Evolutionary conservation across 2,797 vertebrate species (phyloP).

Genomic region (Gymnocypris eckloni): DNA sequence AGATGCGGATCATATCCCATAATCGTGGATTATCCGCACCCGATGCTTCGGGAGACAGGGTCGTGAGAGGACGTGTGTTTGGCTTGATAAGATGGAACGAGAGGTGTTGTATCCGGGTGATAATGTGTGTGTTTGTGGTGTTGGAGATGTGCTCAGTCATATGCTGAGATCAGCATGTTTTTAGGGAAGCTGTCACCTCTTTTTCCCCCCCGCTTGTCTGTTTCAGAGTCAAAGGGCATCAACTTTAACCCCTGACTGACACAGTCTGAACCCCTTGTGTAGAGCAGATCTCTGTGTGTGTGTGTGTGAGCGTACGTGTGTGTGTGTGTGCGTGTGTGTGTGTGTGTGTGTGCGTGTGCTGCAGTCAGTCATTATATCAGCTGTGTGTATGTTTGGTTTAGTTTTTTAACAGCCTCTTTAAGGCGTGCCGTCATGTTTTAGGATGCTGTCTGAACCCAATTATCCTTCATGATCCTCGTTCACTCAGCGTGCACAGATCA

Average conservation of each 20-base stretch:
- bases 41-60: slow-evolving; percentile 58
- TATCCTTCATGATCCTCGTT: not conserved
- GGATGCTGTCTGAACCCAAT: slow-evolving; percentile 53
- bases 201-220: not conserved
- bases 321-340: no score
- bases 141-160: not conserved
- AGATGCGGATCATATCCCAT: slow-evolving; percentile 65
- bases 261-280: not conserved
- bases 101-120: slow-evolving; percentile 10
- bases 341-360: not conserved
- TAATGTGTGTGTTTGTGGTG: not conserved
- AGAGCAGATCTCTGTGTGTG: not conserved
- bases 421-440: not conserved
- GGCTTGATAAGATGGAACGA: not conserved
- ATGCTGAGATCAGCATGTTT: slow-evolving; percentile 31
- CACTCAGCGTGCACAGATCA: slow-evolving; percentile 38
- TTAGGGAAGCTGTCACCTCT: not conserved
- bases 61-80: not conserved
- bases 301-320: no score
- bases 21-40: slow-evolving; percentile 75
- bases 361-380: not conserved
- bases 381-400: not conserved
- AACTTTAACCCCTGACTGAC: slow-evolving; percentile 48
- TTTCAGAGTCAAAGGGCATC: slow-evolving; percentile 8
- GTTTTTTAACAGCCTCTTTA: slow-evolving; percentile 58